Percentiles rank a stretch among this genome's conserved stretches.
Evolutionary conservation across 1,140 invertebrate species (phyloP).

Genomic region (Whitmania pigra): DNA sequence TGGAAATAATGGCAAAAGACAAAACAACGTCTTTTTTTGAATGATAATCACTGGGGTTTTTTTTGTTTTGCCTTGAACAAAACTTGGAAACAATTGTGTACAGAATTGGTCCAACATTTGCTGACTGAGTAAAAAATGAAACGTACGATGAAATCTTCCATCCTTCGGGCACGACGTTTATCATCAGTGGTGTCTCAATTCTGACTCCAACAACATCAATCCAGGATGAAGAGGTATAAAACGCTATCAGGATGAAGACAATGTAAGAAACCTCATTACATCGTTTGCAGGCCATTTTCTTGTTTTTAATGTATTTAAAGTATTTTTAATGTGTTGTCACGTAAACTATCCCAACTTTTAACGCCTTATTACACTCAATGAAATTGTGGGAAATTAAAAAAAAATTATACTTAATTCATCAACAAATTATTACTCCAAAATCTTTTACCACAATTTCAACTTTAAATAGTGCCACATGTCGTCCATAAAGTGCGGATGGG

Average conservation of each 20-base stretch:
- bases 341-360: too few species aligned
- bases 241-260: not conserved
- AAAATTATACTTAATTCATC: too few species aligned
- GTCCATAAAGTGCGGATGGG: too few species aligned
- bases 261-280: not conserved
- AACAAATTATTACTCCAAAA: too few species aligned
- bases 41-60: not conserved
- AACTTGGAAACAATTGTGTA: conserved; percentile 19
- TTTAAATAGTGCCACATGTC: too few species aligned
- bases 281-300: too few species aligned
- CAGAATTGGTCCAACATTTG: conserved; percentile 9
- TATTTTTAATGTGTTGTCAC: too few species aligned
- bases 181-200: conserved; percentile 67
- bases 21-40: not conserved
- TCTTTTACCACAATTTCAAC: too few species aligned
- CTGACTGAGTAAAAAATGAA: conserved; percentile 54
- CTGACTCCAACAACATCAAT: conserved; percentile 70
- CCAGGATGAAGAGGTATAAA: conserved; percentile 73
- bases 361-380: too few species aligned
- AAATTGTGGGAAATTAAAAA: too few species aligned
- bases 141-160: conserved; percentile 70
- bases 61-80: not conserved
- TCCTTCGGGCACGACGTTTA: conserved; percentile 61
- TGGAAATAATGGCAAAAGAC: conserved; percentile 7
- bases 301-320: too few species aligned